A percentile compares a stretch with the other conserved stretches of the same genome.
Conservation (phyloP, 2,797 vertebrate species). For the Sciurus carolinensis region DNA sequence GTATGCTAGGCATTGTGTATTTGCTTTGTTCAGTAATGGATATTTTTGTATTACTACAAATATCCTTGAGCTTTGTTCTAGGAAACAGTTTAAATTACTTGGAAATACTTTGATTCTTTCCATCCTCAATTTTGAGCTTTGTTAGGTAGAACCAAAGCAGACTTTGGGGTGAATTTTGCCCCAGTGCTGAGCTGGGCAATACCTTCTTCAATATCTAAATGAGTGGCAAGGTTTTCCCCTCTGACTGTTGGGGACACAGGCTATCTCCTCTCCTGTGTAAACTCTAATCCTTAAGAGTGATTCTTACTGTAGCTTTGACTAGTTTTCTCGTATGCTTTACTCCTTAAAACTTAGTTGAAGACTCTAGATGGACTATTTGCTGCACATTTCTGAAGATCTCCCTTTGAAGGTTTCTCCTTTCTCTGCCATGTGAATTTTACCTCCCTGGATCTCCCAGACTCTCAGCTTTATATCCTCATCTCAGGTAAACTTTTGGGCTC, state of each 20-base stretch:
- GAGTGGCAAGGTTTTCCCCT: background rate
- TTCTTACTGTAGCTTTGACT: background rate
- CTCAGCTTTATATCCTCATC: background rate
- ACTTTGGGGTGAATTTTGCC: background rate
- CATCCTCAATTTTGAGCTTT: background rate
- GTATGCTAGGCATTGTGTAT: background rate
- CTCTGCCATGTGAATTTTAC: background rate
- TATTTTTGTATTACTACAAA: background rate
- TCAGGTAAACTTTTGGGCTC: background rate
- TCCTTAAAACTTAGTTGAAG: background rate
- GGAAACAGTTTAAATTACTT: background rate
- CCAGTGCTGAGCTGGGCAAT: background rate
- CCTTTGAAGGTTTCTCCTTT: background rate
- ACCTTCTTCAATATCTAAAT: background rate
- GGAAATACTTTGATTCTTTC: background rate
- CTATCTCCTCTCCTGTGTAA: background rate
- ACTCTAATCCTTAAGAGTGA: background rate
- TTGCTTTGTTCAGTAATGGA: background rate
- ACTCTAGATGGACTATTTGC: too few species aligned
- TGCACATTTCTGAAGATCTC: background rate
- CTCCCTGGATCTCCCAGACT: background rate
- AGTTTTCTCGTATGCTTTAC: background rate
- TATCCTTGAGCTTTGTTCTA: background rate
- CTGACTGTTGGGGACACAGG: background rate
- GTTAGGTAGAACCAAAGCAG: background rate